Evolutionary conservation across 2,888 invertebrate species (phyloP), one percentile per base, ranked within the genome.

Genomic region (Eupeodes luniger): DNA sequence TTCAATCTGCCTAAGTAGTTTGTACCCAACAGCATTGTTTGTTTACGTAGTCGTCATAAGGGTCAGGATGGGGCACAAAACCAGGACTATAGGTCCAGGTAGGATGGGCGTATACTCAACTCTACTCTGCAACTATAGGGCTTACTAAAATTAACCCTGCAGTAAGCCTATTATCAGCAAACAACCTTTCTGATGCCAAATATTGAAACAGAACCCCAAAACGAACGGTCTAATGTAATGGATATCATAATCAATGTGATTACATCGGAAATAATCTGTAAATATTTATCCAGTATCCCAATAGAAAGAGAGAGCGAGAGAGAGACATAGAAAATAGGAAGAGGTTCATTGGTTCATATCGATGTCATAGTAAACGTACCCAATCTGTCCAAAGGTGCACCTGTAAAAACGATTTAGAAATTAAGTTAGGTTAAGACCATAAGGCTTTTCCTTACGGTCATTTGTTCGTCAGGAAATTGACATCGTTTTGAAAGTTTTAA

Each of bases 171-270:
- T 83, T 83, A 87, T 80, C 87, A 67, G 27, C 83, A 83, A 83
- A 87, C 80, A 87, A 81, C 61, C 80, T 67, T 55, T 84, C 69
- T 66, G 40, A 16, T n/a, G 67, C 51, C 83, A 84, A 83, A 87
- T 87, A 83, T 87, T 87, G 80, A 72, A 67, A 77, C 76, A 83
- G 72, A 67, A 5, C 53, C 70, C 76, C 16, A 11, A 12, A 66
- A 66, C 47, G 27, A 16, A 55, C 80, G 62, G 55, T 69, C 36
- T 64, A 77, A 72, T 72, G 77, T 81, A 81, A 74, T 72, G 76
- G 87, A 87, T 80, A 87, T 83, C 77, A 87, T 87, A 87, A 87
- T 87, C 87, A 87, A 87, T 87, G 72, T 70, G 87, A 87, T 87
- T 87, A 77, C 76, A 77, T 55, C 47, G 67, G 61, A 72, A 55